Evolutionary conservation across 2,797 vertebrate genomes (phyloP).

Genomic region (Danionella dracula): DNA sequence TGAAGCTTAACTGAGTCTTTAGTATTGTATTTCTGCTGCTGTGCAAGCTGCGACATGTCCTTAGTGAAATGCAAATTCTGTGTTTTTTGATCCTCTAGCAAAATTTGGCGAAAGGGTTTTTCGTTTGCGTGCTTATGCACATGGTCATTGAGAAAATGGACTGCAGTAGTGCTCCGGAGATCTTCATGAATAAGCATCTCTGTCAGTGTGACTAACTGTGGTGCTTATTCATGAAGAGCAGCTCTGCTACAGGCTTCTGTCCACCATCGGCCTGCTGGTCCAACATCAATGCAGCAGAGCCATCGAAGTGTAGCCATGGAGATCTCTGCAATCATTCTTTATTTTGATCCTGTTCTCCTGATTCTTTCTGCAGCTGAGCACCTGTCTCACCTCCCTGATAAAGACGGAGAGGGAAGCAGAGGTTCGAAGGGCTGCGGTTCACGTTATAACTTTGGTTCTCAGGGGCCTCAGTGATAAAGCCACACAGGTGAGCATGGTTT

Average conservation of each 20-base stretch:
- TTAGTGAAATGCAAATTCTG: neutral
- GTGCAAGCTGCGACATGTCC: neutral
- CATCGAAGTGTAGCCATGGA: slow-evolving; percentile 28
- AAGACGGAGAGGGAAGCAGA: slow-evolving; percentile 78
- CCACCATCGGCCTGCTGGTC: neutral
- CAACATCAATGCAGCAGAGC: neutral
- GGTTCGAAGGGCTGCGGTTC: slow-evolving; percentile 85
- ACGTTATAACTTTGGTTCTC: slow-evolving; percentile 81
- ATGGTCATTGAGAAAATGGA: neutral
- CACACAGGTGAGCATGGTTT: slow-evolving; percentile 73
- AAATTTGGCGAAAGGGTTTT: neutral
- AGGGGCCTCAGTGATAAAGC: slow-evolving; percentile 81
- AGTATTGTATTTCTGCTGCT: neutral
- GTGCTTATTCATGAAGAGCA: slow-evolving; percentile 49
- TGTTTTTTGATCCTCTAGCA: slow-evolving; percentile 6
- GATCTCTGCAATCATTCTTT: neutral
- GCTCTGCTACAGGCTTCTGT: slow-evolving; percentile 20
- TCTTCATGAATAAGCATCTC: slow-evolving; percentile 54
- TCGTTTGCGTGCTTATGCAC: slow-evolving; percentile 14
- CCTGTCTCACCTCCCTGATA: slow-evolving; percentile 79
- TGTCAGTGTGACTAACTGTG: slow-evolving; percentile 45
- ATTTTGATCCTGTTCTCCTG: slow-evolving; percentile 21
- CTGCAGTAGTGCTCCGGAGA: slow-evolving; percentile 14
- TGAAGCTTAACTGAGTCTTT: neutral
- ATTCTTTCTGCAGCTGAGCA: slow-evolving; percentile 69